Evolutionary conservation across 2,888 invertebrate genomes (phyloP), one percentile per base, ranked within the genome.

Genomic region (Dicranocentrus wangi): DNA sequence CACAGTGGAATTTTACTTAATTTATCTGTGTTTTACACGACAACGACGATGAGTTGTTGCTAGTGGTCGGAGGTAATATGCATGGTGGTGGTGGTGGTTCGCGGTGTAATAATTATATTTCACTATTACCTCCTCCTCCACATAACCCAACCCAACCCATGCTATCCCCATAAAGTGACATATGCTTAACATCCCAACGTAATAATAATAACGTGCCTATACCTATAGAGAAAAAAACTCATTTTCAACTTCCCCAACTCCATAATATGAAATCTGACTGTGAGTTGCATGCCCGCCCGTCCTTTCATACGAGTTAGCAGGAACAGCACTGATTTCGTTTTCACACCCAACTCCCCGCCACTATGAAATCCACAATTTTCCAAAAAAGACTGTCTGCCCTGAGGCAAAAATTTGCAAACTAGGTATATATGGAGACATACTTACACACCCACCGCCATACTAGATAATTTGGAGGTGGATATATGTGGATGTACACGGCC

Each of bases 1-100:
- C 32, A 17, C 1, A 32, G 32, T 23, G 2, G 39, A n/a, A 42
- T 51, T 70, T 43, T 58, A 58, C 58, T 70, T 70, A 70, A 70
- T 58, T 70, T 70, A 70, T 70, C 70, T 70, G 39, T 60, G 43
- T 60, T 70, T 70, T 70, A 70, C 70, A 70, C 53, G 51, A 68
- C 53, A 32, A 28, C 53, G 53, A 51, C 68, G 68, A 68, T 53
- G 19, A 32, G n/a, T n/a, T 19, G 53, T 19, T 17, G 53, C n/a
- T n/a, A n/a, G n/a, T n/a, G n/a, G n/a, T n/a, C n/a, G n/a, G n/a
- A n/a, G n/a, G n/a, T n/a, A n/a, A n/a, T n/a, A n/a, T n/a, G n/a
- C n/a, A n/a, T n/a, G n/a, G n/a, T n/a, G n/a, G n/a, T n/a, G n/a
- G n/a, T n/a, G n/a, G n/a, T n/a, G n/a, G n/a, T n/a, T n/a, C n/a